Evolutionary conservation across 2,888 invertebrate species (phyloP).

Genomic region (Boloria euphrosyne): DNA sequence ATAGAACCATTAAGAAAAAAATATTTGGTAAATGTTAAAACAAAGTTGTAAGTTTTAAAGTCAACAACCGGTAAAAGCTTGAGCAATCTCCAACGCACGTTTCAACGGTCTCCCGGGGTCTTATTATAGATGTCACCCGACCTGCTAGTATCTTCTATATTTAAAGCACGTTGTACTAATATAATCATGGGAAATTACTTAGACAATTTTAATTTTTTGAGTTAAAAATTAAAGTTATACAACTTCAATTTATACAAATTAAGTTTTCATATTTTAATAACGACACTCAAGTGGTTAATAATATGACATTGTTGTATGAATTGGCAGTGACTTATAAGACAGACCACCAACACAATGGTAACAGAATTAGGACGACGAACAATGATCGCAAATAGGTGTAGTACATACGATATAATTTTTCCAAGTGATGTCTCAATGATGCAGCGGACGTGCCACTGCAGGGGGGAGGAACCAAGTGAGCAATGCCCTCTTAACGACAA

Average conservation of each 20-base stretch:
- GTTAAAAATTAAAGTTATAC: too few relatives aligned
- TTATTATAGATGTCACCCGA: slow-evolving; percentile 82
- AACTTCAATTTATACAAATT: background rate
- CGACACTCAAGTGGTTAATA: slow-evolving; percentile 58
- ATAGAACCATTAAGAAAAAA: too few relatives aligned
- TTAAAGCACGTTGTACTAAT: slow-evolving; percentile 57
- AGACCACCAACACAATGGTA: slow-evolving; percentile 67
- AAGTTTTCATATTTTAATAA: slow-evolving; percentile 34
- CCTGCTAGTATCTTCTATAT: slow-evolving; percentile 80
- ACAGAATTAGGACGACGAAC: slow-evolving; percentile 72
- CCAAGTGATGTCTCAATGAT: slow-evolving; percentile 45
- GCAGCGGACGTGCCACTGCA: slow-evolving; percentile 59
- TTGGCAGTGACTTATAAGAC: slow-evolving; percentile 72
- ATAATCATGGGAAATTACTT: slow-evolving; percentile 23
- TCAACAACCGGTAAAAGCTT: slow-evolving; percentile 77
- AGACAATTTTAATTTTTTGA: background rate
- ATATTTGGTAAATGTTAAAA: background rate
- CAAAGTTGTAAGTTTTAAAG: slow-evolving; percentile 52
- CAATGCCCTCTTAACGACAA: slow-evolving; percentile 80
- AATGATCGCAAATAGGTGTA: slow-evolving; percentile 64
- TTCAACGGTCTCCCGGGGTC: slow-evolving; percentile 76
- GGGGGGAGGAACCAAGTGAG: slow-evolving; percentile 72
- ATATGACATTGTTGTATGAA: slow-evolving; percentile 61
- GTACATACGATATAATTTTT: slow-evolving; percentile 30
- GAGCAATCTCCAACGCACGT: slow-evolving; percentile 70